Evolutionary conservation across 2,797 vertebrate species (phyloP), one percentile per base, ranked within the genome.

Genomic region (Eulemur mongoz): DNA sequence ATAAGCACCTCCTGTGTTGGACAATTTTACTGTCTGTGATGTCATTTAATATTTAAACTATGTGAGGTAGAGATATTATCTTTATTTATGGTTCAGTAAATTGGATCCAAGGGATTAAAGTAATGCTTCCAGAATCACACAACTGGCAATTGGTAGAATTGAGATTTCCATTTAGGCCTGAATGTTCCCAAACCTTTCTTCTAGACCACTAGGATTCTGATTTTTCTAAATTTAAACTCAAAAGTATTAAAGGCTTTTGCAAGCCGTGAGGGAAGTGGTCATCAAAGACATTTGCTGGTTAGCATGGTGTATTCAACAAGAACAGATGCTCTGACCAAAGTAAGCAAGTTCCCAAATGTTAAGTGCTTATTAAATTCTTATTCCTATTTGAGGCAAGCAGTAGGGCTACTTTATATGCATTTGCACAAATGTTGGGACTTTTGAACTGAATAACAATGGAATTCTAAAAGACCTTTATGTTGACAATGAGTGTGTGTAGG

Each of bases 61-160:
- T 65, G 23, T 30, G 43, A 61, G 4, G 6, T 38, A n/a, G 25
- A 54, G 54, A 18, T 61, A 54, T 17, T 59, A 63, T 61, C 63
- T 70, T 70, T 7, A 81, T 65, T 73, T 57, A 81, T 61, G 18
- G 6, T 6, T 80, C 83, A 95, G 50, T n/a, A 85, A 81, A 40
- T 32, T 80, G 54, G 9, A 18, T 81, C 15, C 85, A 20, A 80
- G 61, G 79, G 75, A 67, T 83, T 54, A 95, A 95, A 94, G 27
- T 72, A 59, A 52, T 14, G 57, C 32, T 83, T 65, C 35, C 1
- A 75, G 72, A 89, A 40, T 40, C 30, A 75, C 4, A 72, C 23
- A 50, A 18, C 2, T 45, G 35, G 52, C 50, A 75, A 48, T 10
- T 69, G 32, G 17, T 75, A 89, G 27, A 94, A 75, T 11, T 61